These are phyloP conservation scores for Asbolus verrucosus DNA, from an alignment of 1,140 invertebrate genomes.

Conservation along the genomic window DNA sequence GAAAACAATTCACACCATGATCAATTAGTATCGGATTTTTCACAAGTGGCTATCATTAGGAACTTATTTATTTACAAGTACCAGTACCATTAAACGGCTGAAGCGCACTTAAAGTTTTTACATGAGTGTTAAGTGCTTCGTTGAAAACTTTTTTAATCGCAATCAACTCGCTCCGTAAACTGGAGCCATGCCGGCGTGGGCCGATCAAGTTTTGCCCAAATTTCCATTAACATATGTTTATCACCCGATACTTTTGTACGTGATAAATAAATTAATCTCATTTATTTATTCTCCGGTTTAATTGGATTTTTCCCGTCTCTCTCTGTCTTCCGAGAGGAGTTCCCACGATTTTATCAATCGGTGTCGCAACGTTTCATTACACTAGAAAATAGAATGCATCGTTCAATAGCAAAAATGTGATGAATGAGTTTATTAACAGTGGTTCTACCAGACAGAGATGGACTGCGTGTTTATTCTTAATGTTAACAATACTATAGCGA, in stretches of 20 bases:
- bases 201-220: conserved; percentile 27
- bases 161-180: not conserved
- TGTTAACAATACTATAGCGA: too few species aligned
- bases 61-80: conserved; percentile 8
- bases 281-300: conserved; percentile 35
- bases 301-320: conserved; percentile 14
- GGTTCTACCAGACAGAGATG: not conserved
- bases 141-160: conserved; percentile 3
- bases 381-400: conserved; percentile 1
- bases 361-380: conserved; percentile 23
- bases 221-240: conserved; percentile 28
- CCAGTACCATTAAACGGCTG: not conserved
- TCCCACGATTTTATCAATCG: conserved; percentile 28
- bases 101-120: conserved; percentile 11
- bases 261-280: conserved; percentile 34
- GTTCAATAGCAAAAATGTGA: conserved; percentile 17
- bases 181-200: conserved; percentile 1
- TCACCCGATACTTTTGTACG: conserved; percentile 3
- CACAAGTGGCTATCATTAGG: conserved; percentile 11
- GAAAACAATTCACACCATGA: too few species aligned
- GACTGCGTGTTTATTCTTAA: not conserved
- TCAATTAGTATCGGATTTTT: too few species aligned
- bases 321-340: not conserved
- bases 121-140: conserved; percentile 19
- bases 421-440: conserved; percentile 25